A percentile compares a stretch with the other conserved stretches of the same genome.
Conservation (phyloP, 2,113 vertebrate genomes). For the Triplophysa siluroides region DNA sequence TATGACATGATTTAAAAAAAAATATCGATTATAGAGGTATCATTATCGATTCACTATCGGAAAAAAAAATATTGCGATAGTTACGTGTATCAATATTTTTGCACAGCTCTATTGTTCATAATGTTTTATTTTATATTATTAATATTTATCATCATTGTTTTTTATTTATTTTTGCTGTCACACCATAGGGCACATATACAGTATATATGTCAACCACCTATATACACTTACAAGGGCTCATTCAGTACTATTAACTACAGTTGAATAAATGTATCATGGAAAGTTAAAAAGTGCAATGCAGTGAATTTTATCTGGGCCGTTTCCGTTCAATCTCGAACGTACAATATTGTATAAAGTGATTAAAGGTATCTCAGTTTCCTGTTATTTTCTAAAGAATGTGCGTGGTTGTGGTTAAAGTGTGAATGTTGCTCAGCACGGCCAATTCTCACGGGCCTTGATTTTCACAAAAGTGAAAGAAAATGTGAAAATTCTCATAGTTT, state of each 20-base stretch:
- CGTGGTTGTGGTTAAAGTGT: conserved; percentile 5
- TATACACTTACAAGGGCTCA: background rate
- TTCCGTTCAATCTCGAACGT: background rate
- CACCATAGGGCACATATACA: too few relatives aligned
- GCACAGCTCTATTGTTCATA: too few relatives aligned
- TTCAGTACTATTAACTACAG: background rate
- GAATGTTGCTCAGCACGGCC: background rate
- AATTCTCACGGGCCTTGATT: background rate
- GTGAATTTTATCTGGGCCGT: background rate
- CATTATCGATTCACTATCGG: too few relatives aligned
- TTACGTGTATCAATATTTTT: too few relatives aligned
- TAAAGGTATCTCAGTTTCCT: conserved; percentile 24
- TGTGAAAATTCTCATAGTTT: background rate
- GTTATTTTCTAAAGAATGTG: background rate
- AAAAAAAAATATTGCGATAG: too few relatives aligned
- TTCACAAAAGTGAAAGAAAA: too few relatives aligned
- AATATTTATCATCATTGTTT: background rate
- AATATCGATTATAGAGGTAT: too few relatives aligned
- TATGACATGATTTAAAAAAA: too few relatives aligned
- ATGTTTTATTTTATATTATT: background rate
- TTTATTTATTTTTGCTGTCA: too few relatives aligned
- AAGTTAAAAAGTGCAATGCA: background rate
- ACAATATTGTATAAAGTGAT: background rate
- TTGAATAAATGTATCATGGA: background rate
- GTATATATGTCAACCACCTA: too few relatives aligned